Evolutionary conservation across 2,113 vertebrate species (phyloP).

Genomic region (Zosterops japonicus): DNA sequence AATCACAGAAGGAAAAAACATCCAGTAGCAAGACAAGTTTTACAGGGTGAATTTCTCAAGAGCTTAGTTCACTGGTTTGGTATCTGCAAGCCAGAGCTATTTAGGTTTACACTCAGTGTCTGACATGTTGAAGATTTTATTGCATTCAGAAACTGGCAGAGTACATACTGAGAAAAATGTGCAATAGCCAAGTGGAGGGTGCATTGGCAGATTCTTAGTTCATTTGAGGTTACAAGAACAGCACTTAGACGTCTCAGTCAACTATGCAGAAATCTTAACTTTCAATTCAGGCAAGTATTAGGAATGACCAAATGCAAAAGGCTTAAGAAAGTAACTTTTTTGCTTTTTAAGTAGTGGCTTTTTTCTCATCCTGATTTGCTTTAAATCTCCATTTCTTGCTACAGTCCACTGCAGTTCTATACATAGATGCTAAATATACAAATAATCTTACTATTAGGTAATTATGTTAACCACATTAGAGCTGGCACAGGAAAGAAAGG

Average conservation of each 20-base stretch:
- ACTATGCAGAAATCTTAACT: not conserved
- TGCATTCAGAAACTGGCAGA: slow-evolving; percentile 42
- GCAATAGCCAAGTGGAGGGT: slow-evolving; percentile 18
- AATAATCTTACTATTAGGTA: not conserved
- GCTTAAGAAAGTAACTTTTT: not conserved
- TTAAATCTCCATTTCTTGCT: not conserved
- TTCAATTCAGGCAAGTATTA: not conserved
- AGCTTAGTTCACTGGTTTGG: slow-evolving; percentile 31
- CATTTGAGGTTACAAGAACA: slow-evolving; percentile 38
- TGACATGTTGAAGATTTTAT: slow-evolving; percentile 55
- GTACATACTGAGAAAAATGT: slow-evolving; percentile 23
- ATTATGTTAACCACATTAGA: not conserved
- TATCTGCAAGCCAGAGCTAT: slow-evolving; percentile 40
- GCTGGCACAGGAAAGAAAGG: not conserved
- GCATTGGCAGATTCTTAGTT: slow-evolving; percentile 16
- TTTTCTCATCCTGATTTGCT: not conserved
- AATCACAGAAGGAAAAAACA: not conserved
- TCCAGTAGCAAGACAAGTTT: slow-evolving; percentile 1
- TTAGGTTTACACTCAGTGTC: slow-evolving; percentile 25
- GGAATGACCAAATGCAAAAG: not conserved
- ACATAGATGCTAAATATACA: not conserved
- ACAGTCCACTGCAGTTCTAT: not conserved
- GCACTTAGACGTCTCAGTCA: not conserved
- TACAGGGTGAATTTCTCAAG: slow-evolving; percentile 23
- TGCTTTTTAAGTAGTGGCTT: not conserved